phyloP scores from a whole-genome alignment of 1,140 invertebrate genomes.

The Fopius arisanus region DNA sequence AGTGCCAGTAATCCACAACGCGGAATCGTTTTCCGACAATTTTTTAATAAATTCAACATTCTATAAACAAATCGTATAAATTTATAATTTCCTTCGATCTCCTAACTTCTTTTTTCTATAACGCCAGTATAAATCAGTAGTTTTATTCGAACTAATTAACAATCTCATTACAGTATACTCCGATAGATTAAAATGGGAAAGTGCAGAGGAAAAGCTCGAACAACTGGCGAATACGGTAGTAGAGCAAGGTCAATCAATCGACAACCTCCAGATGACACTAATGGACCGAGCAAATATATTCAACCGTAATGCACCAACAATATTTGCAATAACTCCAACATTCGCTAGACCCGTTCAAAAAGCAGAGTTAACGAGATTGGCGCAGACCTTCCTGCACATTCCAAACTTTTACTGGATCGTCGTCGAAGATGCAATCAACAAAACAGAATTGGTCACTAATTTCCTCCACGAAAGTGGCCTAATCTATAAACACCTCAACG shows the following conservation, averaged over 20 bases:
- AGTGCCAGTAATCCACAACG: too few species aligned
- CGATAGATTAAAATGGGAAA: slow-evolving; percentile 39
- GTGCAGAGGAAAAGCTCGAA: slow-evolving; percentile 18
- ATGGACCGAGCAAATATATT: slow-evolving; percentile 24
- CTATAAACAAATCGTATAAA: too few species aligned
- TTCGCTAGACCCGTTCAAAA: slow-evolving; percentile 90
- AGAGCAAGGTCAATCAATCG: slow-evolving; percentile 31
- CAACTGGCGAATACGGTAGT: slow-evolving; percentile 25
- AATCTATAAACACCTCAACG: slow-evolving; percentile 79
- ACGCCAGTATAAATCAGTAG: too few species aligned
- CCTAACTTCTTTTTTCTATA: too few species aligned
- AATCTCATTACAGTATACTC: slow-evolving; percentile 41
- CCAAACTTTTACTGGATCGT: slow-evolving; percentile 96
- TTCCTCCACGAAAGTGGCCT: slow-evolving; percentile 79
- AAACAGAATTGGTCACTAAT: slow-evolving; percentile 80
- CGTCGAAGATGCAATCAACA: slow-evolving; percentile 85
- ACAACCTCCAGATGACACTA: slow-evolving; percentile 2
- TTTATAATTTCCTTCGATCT: too few species aligned
- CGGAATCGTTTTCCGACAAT: too few species aligned
- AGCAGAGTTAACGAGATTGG: slow-evolving; percentile 91
- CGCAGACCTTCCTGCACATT: slow-evolving; percentile 87
- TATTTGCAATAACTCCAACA: slow-evolving; percentile 94
- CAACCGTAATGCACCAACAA: slow-evolving; percentile 57
- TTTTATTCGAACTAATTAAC: background rate
- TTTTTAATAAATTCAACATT: too few species aligned